Evolutionary conservation across 2,888 invertebrate species (phyloP).

Genomic region (Scaptodrosophila latifasciaeformis): DNA sequence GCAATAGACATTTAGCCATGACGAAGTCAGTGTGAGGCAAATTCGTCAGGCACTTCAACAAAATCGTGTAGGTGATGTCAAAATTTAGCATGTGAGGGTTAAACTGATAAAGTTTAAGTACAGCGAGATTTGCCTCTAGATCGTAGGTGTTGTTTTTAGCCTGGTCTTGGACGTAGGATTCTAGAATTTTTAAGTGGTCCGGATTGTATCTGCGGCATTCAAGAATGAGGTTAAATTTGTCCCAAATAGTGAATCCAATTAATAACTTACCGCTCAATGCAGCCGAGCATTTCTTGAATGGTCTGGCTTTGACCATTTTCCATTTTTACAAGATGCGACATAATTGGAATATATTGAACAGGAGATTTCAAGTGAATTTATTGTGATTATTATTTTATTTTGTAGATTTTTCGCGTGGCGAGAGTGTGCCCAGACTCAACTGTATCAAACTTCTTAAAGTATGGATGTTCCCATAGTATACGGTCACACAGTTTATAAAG

Average conservation of each 20-base stretch:
- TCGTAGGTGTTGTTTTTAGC: conserved; percentile 95
- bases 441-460: not conserved
- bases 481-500: no score
- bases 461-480: not conserved
- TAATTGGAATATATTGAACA: no score
- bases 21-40: conserved; percentile 98
- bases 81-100: conserved; percentile 91
- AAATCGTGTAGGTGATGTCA: conserved; percentile 90
- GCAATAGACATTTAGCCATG: conserved; percentile 95
- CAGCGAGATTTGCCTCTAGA: conserved; percentile 96
- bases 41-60: conserved; percentile 96
- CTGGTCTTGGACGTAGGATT: conserved; percentile 95
- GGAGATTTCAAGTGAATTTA: not conserved
- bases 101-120: conserved; percentile 97
- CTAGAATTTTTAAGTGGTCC: conserved; percentile 91
- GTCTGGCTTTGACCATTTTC: conserved; percentile 77
- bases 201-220: conserved; percentile 90
- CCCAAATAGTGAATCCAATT: conserved; percentile 1
- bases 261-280: conserved; percentile 87
- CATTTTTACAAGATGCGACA: conserved; percentile 75
- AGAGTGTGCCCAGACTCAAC: not conserved
- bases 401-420: conserved; percentile 3
- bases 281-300: conserved; percentile 90
- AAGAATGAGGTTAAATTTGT: conserved; percentile 51
- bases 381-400: not conserved